These are phyloP conservation scores for Alexandromys oeconomus DNA, from an alignment of 2,797 vertebrate genomes.

Conservation along the genomic window DNA sequence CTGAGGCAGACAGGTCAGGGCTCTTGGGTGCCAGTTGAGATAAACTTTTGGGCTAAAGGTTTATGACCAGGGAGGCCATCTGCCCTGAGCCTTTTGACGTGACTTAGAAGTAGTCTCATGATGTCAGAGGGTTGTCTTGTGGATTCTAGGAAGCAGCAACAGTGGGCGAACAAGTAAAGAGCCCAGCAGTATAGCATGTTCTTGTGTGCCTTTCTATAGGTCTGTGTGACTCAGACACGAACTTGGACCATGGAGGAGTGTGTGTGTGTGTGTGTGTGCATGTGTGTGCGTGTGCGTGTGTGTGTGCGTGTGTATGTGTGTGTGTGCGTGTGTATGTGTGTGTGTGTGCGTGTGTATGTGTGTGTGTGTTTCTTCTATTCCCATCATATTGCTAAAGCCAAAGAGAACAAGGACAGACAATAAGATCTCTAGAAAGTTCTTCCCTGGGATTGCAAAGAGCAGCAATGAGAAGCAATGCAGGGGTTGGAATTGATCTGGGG, in stretches of 20 bases:
- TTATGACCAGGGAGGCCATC: not conserved
- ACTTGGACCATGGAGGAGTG: not conserved
- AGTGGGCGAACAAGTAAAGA: not conserved
- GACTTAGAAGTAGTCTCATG: not conserved
- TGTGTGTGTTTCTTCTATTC: not conserved
- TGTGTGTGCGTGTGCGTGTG: not conserved
- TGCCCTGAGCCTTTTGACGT: not conserved
- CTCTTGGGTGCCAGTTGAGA: too few species aligned
- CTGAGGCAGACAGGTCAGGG: too few species aligned
- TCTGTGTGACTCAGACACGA: not conserved
- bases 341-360: not conserved
- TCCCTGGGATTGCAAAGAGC: too few species aligned
- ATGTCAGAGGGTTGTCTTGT: fast-evolving
- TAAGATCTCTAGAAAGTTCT: not conserved
- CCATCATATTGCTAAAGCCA: not conserved
- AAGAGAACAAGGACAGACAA: not conserved
- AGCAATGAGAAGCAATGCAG: not conserved
- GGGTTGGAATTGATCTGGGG: not conserved
- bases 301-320: not conserved
- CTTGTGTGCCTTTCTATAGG: not conserved
- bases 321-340: not conserved
- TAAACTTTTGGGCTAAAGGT: not conserved
- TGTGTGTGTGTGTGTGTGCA: not conserved
- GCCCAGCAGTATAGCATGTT: not conserved
- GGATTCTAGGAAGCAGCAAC: not conserved